These are phyloP conservation scores for Tragulus kanchil DNA, from an alignment of 2,113 vertebrate genomes.

Conservation along the genomic window DNA sequence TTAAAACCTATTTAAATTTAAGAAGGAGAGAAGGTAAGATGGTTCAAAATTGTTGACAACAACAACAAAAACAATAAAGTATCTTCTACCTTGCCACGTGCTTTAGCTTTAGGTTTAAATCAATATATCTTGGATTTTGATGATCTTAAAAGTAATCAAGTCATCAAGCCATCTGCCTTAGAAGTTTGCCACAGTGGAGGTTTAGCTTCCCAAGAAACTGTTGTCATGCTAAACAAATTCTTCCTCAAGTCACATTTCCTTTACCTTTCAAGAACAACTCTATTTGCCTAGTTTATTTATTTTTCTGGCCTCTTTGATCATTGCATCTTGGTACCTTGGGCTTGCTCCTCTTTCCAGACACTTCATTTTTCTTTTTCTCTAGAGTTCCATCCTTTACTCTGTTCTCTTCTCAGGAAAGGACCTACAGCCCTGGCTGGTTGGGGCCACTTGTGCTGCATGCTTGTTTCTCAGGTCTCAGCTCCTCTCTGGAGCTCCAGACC, in stretches of 20 bases:
- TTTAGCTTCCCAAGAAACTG: background rate
- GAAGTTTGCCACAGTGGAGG: background rate
- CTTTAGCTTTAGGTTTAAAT: background rate
- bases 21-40: background rate
- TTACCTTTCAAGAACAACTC: background rate
- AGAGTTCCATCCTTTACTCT: background rate
- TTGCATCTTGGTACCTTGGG: background rate
- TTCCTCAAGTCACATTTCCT: background rate
- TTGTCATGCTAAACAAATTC: background rate
- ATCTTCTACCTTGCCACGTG: background rate
- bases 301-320: background rate
- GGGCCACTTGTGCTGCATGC: rapidly evolving
- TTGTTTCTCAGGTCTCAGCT: background rate
- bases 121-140: background rate
- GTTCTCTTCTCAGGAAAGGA: background rate
- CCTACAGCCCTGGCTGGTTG: background rate
- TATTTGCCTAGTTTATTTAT: background rate
- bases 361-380: background rate
- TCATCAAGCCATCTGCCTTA: background rate
- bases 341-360: background rate
- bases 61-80: background rate
- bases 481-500: background rate
- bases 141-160: background rate
- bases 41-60: background rate
- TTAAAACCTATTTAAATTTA: background rate